Percentiles rank a stretch among this genome's conserved stretches.
These are phyloP conservation scores for Andrena dorsata DNA, from an alignment of 2,888 invertebrate species.

Conservation along the genomic window DNA sequence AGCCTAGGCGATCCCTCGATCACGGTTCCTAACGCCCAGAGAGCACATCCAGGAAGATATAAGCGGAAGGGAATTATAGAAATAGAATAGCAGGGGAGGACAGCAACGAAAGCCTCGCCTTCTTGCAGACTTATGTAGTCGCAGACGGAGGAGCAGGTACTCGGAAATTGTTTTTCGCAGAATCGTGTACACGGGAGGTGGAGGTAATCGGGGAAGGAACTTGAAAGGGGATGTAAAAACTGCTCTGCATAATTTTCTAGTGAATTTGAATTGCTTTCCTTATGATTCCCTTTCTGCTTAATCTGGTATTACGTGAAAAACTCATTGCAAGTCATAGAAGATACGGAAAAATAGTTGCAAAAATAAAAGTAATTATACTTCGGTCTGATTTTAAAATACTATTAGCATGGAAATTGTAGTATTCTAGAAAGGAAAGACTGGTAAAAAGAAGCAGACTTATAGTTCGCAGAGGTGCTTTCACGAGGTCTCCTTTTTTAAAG, in stretches of 20 bases:
- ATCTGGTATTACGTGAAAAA: background rate
- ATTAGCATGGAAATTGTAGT: too few relatives aligned
- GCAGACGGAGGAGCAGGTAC: background rate
- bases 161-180: conserved; percentile 8
- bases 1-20: conserved; percentile 18
- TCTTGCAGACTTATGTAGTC: conserved; percentile 11
- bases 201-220: background rate
- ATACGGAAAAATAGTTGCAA: too few relatives aligned
- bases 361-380: too few relatives aligned
- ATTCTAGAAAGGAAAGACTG: too few relatives aligned
- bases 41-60: background rate
- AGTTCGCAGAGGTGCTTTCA: background rate
- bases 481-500: background rate
- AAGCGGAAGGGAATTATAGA: background rate
- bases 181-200: background rate
- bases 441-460: background rate
- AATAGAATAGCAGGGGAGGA: background rate
- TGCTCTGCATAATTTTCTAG: too few relatives aligned
- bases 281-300: background rate
- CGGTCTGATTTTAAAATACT: too few relatives aligned
- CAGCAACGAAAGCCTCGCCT: background rate
- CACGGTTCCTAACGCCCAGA: conserved; percentile 19
- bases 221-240: background rate
- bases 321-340: too few relatives aligned
- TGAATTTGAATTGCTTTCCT: too few relatives aligned